A percentile compares a stretch with the other conserved stretches of the same genome.
Evolutionary conservation across 1,140 invertebrate genomes (phyloP).

Genomic region (Cataglyphis hispanica): DNA sequence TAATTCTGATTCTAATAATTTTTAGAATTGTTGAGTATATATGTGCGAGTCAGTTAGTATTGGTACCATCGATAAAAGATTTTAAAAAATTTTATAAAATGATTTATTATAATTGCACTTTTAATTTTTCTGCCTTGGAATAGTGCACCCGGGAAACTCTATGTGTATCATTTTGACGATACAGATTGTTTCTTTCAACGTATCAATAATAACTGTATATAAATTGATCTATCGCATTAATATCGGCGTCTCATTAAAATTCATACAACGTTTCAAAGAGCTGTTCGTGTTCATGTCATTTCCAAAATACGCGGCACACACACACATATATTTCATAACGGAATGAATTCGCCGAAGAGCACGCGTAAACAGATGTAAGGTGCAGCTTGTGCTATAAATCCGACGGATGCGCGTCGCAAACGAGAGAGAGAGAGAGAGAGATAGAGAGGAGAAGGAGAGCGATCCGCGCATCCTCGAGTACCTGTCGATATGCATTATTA

Average conservation of each 20-base stretch:
- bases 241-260: slow-evolving; percentile 28
- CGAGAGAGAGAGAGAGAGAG: not conserved
- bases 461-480: slow-evolving; percentile 37
- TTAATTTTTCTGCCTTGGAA: not conserved
- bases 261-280: slow-evolving; percentile 29
- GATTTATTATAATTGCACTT: not conserved
- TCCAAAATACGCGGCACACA: not conserved
- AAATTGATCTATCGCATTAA: slow-evolving; percentile 25
- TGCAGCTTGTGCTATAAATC: not conserved
- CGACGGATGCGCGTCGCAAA: slow-evolving; percentile 1
- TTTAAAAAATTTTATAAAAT: no score
- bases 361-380: not conserved
- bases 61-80: not conserved
- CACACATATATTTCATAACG: not conserved
- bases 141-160: not conserved
- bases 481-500: slow-evolving; percentile 57
- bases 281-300: not conserved
- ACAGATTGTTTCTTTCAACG: not conserved
- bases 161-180: not conserved
- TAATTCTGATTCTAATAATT: not conserved
- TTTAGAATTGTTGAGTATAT: not conserved
- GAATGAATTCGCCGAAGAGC: not conserved
- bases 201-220: no score
- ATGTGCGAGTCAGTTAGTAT: not conserved
- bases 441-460: not conserved